Base-by-base conservation (phyloP, 2,113 vertebrate species). In the Chlorodrepanis virens region DNA sequence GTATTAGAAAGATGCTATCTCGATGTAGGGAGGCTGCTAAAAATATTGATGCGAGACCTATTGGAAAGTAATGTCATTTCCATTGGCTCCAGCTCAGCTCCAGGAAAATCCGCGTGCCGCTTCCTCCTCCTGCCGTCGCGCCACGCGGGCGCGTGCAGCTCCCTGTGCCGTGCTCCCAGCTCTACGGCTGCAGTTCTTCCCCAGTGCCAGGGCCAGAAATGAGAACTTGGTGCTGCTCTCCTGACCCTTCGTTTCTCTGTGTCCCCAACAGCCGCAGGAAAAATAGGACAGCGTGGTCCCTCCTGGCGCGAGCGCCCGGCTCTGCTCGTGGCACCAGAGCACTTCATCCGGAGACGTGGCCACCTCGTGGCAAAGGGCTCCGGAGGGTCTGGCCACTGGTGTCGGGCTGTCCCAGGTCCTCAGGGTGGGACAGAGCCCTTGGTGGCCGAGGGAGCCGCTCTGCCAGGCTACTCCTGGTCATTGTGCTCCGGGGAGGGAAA, bases 21-120 rank as follows among this genome's bases (percentile, higher is more conserved):
- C 3, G 6, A 13, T 6, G 39, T 42, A 83, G 84, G 87, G 86
- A 91, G 87, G 89, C 70, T 94, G 84, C 78, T 93, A 82, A 85
- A 96, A 91, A 96, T 92, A 82, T n/a, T 93, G 94, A 75, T 93
- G 96, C 8, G 64, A 96, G 89, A 94, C 94, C 94, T 74, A 70
- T 87, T 14, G 39, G 89, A 52, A 92, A 95, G 64, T 80, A 59
- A 88, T 76, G 94, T 85, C 63, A 31, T 94, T 95, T 87, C 91
- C 89, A 87, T 79, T 94, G 90, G 90, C 93, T 96, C 65, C 87
- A 83, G 84, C 89, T 94, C 95, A 89, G 95, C 91, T 74, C 79
- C 91, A 79, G 79, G 81, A 96, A 85, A 95, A 81, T 31, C 71
- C 25, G 16, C 1, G 28, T 31, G 79, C 88, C 2, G 49, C 45